Evolutionary conservation across 2,113 vertebrate species (phyloP).

Genomic region (Channa maculata): DNA sequence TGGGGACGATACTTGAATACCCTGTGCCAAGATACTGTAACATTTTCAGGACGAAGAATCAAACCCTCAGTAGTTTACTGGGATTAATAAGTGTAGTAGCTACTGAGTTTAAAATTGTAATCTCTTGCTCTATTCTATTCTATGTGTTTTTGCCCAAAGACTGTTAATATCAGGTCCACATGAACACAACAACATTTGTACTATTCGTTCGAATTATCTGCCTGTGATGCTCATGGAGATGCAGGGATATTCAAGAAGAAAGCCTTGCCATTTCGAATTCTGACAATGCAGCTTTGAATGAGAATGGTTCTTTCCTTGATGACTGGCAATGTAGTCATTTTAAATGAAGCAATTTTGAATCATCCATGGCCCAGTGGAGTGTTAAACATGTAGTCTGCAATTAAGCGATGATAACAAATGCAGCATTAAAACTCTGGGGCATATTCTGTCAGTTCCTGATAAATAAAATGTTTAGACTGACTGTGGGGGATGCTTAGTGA

Average conservation of each 20-base stretch:
- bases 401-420: conserved; percentile 70
- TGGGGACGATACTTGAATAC: too few relatives aligned
- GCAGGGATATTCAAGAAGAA: conserved; percentile 7
- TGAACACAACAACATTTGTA: too few relatives aligned
- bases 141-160: neutral
- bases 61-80: neutral
- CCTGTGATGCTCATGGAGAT: neutral
- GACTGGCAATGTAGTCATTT: conserved; percentile 61
- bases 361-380: conserved; percentile 67
- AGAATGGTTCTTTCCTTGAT: conserved; percentile 26
- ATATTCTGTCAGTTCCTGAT: conserved; percentile 64
- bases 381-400: conserved; percentile 78
- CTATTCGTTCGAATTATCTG: conserved; percentile 2
- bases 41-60: too few relatives aligned
- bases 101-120: neutral
- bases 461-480: conserved; percentile 72
- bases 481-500: conserved; percentile 40
- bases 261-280: conserved; percentile 38
- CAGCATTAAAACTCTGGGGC: conserved; percentile 63
- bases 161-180: neutral
- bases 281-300: conserved; percentile 38
- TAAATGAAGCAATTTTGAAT: conserved; percentile 69
- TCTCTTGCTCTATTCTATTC: neutral
- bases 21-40: neutral
- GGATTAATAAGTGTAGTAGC: neutral